Conservation (phyloP, 1,140 invertebrate species). For the Drosophila littoralis region DNA sequence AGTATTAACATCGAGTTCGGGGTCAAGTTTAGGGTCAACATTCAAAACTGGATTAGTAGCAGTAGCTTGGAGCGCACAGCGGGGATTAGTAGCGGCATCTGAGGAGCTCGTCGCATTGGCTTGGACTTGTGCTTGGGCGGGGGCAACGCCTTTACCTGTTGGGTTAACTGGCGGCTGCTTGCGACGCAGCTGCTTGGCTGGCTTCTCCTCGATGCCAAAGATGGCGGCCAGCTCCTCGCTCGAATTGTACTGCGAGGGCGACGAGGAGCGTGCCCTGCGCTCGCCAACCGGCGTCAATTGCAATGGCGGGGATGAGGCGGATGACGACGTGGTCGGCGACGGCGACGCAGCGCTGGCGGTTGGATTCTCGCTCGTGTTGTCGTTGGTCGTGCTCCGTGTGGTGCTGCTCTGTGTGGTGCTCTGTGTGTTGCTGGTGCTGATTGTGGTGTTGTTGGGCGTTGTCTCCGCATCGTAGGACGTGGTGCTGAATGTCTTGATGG, state of each 20-base stretch:
- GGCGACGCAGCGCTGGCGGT: conserved; percentile 28
- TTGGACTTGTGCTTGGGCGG: conserved; percentile 24
- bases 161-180: conserved; percentile 17
- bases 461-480: conserved; percentile 81
- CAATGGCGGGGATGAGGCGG: conserved; percentile 63
- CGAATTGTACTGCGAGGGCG: conserved; percentile 86
- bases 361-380: conserved; percentile 41
- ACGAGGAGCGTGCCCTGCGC: conserved; percentile 56
- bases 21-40: conserved; percentile 39
- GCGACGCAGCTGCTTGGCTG: conserved; percentile 39
- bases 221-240: conserved; percentile 87
- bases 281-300: conserved; percentile 67
- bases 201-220: conserved; percentile 84
- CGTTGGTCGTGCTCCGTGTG: conserved; percentile 50
- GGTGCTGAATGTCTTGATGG: conserved; percentile 84
- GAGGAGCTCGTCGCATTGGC: conserved; percentile 25
- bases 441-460: conserved; percentile 69
- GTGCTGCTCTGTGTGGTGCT: conserved; percentile 44
- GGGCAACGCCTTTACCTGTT: conserved; percentile 70
- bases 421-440: conserved; percentile 51
- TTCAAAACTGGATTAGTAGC: conserved; percentile 71
- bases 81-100: conserved; percentile 59
- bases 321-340: conserved; percentile 45
- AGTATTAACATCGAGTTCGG: conserved; percentile 53
- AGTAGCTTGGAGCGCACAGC: conserved; percentile 49